phyloP scores from a whole-genome alignment of 2,797 vertebrate species.

The Xerus rutilus region DNA sequence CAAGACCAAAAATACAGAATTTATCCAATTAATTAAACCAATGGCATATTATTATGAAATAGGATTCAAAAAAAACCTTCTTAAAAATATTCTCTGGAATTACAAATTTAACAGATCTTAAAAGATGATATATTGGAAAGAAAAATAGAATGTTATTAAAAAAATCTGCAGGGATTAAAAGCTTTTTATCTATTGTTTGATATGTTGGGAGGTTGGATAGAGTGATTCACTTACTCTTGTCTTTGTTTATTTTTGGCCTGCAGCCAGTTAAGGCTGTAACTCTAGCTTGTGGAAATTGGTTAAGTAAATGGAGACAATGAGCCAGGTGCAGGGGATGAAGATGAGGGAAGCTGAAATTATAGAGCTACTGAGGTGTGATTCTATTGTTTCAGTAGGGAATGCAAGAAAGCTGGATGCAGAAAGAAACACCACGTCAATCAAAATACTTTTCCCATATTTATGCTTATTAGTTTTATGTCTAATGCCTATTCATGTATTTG shows the following conservation, averaged over 20 bases:
- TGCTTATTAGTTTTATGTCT: background rate
- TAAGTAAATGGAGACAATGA: conserved; percentile 76
- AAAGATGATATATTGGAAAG: background rate
- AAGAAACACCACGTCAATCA: conserved; percentile 19
- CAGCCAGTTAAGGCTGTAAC: conserved; percentile 64
- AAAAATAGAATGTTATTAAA: background rate
- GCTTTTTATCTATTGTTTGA: background rate
- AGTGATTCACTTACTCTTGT: background rate
- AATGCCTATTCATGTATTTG: background rate
- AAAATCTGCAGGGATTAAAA: background rate
- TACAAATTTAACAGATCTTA: background rate
- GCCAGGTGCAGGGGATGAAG: conserved; percentile 46
- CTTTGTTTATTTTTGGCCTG: conserved; percentile 61
- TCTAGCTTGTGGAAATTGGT: background rate
- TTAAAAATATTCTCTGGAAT: background rate
- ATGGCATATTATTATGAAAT: background rate
- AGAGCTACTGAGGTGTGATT: conserved; percentile 51
- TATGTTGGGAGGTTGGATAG: background rate
- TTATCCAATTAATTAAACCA: background rate
- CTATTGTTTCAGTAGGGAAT: background rate
- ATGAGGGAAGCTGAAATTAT: conserved; percentile 41
- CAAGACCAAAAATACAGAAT: background rate
- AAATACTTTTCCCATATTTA: background rate
- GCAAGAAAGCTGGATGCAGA: background rate
- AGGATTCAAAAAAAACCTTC: too few species aligned